A percentile compares a stretch with the other conserved stretches of the same genome.
phyloP scores from a whole-genome alignment of 2,113 vertebrate genomes.

The Garra rufa region DNA sequence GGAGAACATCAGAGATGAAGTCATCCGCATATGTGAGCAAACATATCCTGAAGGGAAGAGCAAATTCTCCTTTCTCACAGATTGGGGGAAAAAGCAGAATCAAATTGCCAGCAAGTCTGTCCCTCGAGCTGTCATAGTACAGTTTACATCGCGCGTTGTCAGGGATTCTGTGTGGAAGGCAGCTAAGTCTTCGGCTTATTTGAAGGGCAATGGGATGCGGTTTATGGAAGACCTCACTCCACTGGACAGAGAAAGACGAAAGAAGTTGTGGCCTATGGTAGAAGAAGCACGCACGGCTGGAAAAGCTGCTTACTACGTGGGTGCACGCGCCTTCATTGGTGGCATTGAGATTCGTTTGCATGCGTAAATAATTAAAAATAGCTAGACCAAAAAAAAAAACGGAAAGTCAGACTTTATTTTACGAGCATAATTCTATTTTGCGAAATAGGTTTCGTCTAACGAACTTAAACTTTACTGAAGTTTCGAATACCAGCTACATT shows the following conservation, averaged over 20 bases:
- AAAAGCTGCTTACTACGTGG: background rate
- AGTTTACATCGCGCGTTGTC: background rate
- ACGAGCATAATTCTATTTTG: no score
- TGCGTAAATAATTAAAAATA: background rate
- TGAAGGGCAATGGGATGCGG: background rate
- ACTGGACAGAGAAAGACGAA: background rate
- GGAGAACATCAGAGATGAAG: background rate
- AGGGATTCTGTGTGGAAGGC: background rate
- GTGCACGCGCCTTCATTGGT: background rate
- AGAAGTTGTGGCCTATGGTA: background rate
- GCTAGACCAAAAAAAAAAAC: background rate
- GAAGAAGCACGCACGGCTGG: background rate
- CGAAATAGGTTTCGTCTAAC: no score
- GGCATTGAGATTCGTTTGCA: background rate
- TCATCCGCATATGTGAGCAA: background rate
- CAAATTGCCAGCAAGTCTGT: background rate
- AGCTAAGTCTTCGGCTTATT: background rate
- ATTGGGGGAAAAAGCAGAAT: background rate
- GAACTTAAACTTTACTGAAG: no score
- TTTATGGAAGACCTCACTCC: background rate
- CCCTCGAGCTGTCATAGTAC: background rate
- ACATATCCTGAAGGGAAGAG: background rate
- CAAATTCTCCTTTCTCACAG: background rate
- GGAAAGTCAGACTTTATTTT: no score
- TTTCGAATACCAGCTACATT: no score